A percentile compares a stretch with the other conserved stretches of the same genome.
These are phyloP conservation scores for Amphilophus citrinellus DNA, from an alignment of 2,113 vertebrate genomes.

Conservation along the genomic window DNA sequence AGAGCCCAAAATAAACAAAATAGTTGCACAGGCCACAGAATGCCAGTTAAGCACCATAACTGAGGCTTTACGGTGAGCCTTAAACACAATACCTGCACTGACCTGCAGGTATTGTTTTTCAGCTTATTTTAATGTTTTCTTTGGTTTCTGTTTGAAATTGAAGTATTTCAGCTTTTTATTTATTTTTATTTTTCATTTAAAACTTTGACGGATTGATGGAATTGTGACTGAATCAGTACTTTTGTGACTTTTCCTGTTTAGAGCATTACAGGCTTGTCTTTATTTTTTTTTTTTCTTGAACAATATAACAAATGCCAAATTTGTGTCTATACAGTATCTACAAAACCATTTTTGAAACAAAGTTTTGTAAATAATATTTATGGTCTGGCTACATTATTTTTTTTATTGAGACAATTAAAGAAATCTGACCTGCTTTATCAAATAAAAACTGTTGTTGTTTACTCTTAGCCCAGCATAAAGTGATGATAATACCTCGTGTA, in stretches of 20 bases:
- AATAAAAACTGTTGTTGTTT: too few relatives aligned
- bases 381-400: background rate
- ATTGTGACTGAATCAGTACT: background rate
- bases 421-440: fast-evolving
- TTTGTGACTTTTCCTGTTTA: background rate
- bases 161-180: too few relatives aligned
- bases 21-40: background rate
- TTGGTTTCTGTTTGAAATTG: background rate
- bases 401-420: background rate
- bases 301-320: background rate
- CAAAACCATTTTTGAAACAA: background rate
- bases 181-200: background rate
- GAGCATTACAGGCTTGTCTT: background rate
- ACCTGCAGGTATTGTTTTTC: background rate
- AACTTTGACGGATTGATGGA: background rate
- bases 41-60: background rate
- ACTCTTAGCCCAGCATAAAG: too few relatives aligned
- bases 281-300: background rate
- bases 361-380: background rate
- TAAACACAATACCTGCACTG: background rate
- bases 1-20: background rate
- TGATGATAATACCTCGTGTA: background rate
- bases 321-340: background rate
- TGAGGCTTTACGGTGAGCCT: background rate
- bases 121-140: background rate